Conservation (phyloP, 2,113 vertebrate species). For the Podocnemis expansa region DNA sequence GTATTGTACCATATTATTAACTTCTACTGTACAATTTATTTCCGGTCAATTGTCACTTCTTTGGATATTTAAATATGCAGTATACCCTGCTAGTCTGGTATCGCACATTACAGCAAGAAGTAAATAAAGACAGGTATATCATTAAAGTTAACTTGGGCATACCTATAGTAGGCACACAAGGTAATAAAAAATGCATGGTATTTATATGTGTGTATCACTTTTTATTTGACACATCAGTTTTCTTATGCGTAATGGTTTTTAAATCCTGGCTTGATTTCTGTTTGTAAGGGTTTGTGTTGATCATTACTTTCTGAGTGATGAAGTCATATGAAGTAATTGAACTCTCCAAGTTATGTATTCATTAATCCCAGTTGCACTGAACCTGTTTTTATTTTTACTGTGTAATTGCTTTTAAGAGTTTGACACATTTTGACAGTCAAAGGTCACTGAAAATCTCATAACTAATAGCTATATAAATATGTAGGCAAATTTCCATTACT, state of each 20-base stretch:
- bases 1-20: background rate
- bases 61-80: background rate
- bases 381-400: background rate
- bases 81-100: background rate
- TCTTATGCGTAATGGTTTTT: background rate
- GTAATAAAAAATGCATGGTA: background rate
- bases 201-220: rapidly evolving
- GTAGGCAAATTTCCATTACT: background rate
- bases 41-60: background rate
- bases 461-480: background rate
- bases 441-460: background rate
- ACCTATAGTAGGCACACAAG: background rate
- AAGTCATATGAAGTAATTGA: background rate
- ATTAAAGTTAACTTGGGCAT: background rate
- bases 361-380: background rate
- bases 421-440: background rate
- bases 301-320: background rate
- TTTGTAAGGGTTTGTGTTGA: background rate
- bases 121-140: background rate
- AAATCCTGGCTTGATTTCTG: background rate
- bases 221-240: background rate
- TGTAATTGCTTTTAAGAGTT: background rate
- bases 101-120: background rate
- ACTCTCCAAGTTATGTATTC: background rate
- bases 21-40: background rate